Conservation (phyloP, 2,113 vertebrate species). For the Arenaria interpres region DNA sequence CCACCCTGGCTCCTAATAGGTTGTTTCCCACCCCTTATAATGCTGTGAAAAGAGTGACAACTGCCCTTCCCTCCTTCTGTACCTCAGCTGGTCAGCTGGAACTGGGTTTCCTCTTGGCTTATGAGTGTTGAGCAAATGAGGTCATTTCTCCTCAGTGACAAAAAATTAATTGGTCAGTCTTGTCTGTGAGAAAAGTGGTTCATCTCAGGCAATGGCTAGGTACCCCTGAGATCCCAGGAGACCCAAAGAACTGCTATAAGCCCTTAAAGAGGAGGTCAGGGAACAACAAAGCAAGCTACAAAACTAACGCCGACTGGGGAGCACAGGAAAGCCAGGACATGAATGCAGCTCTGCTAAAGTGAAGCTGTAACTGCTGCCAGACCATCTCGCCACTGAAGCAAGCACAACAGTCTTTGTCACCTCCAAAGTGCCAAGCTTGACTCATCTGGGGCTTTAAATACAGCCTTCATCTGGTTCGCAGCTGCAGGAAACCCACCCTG, state of each 20-base stretch:
- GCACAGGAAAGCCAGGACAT: neutral
- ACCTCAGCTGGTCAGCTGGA: constrained; percentile 54
- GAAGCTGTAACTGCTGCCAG: neutral
- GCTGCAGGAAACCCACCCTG: neutral
- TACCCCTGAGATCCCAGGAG: neutral
- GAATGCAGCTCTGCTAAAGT: neutral
- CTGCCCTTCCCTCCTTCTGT: constrained; percentile 36
- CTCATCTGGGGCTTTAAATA: constrained; percentile 6
- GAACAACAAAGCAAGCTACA: neutral
- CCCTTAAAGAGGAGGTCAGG: neutral
- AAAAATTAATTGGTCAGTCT: constrained; percentile 34
- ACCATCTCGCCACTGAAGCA: neutral
- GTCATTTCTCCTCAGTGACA: constrained; percentile 58
- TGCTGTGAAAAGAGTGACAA: neutral
- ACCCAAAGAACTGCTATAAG: neutral
- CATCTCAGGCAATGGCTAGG: neutral
- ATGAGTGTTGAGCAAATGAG: constrained; percentile 27
- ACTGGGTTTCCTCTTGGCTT: constrained; percentile 46
- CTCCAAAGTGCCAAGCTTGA: neutral
- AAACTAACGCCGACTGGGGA: neutral
- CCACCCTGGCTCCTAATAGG: neutral
- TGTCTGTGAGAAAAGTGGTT: neutral
- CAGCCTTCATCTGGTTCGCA: neutral
- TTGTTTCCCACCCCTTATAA: neutral
- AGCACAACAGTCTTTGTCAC: neutral